Base-by-base conservation (phyloP, 2,888 invertebrate species). In the Acanthoscelides obtectus region DNA sequence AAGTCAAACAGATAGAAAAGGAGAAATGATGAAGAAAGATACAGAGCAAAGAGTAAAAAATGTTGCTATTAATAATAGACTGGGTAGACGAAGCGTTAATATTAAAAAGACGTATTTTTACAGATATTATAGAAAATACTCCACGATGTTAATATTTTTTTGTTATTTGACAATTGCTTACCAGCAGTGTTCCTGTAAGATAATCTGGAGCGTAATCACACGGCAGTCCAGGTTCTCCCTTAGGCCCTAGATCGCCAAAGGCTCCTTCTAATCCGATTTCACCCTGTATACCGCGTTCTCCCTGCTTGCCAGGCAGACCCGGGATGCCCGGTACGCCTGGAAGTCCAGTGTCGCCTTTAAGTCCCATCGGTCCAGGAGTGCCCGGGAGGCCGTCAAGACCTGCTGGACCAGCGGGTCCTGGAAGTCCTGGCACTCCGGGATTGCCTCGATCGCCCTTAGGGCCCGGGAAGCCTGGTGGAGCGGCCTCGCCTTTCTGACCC, bases 141-240 rank as follows among this genome's bases (percentile, higher is more conserved):
- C n/a, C n/a, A n/a, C n/a, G n/a, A n/a, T n/a, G n/a, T n/a, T n/a
- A n/a, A n/a, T n/a, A n/a, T n/a, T n/a, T n/a, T n/a, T n/a, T n/a
- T n/a, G n/a, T n/a, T n/a, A n/a, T n/a, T n/a, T n/a, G n/a, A n/a
- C n/a, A n/a, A n/a, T n/a, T 1, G 87, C 68, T 22, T 0, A 96
- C 97, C 74, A 97, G 86, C 19, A 86, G 77, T n/a, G 84, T 85
- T 73, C 98, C 98, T 27, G 97, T 96, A 6, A 94, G 87, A 82
- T 95, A 96, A 81, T 95, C 95, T 1, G 92, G 89, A 19, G 91
- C 88, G 4, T 89, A 86, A 19, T 87, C 84, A 80, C 96, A 97
- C 0, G 92, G 86, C 8, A 86, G 86, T 21, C 96, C 96, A 4
- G 92, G 87, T 45, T 88, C 87, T 72, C 96, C 97, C 74, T 90